Base-by-base conservation (phyloP, 2,888 invertebrate genomes). In the Bruchidius siliquastri region DNA sequence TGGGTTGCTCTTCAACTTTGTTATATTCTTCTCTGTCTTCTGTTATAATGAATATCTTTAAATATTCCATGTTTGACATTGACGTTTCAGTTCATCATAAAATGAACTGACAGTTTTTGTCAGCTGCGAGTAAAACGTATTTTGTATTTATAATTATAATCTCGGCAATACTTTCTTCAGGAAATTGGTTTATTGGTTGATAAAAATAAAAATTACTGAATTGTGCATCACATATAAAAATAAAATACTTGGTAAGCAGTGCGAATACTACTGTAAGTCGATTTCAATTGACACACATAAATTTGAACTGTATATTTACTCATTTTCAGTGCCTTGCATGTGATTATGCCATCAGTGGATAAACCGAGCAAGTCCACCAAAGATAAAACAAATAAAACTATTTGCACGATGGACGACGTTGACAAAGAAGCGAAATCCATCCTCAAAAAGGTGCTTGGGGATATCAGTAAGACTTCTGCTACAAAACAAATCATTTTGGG, bases 401-500 rank as follows among this genome's bases (percentile, higher is more conserved):
- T 90, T 20, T 88, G 89, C 76, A 90, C 89, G 83, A 89, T 92
- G 82, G 91, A 91, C 79, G 91, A 92, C 82, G 84, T 88, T 6
- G 86, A 87, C 0, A 87, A 87, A 77, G 88, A 89, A 77, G 91
- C 93, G 0, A 93, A 92, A 84, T 90, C 91, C 77, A 89, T 92
- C 78, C 88, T 95, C 72, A 92, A 94, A 79, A 92, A 91, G 86
- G 88, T 94, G 72, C 88, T 96, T 75, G 91, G 92, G 69, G 96
- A 97, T 84, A 92, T 97, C 76, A 93, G 94, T 76, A 94, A 94
- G 86, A 91, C 92, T 74, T 95, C 96, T 8, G 95, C 95, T 67
- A 92, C 94, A 21, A 94, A 96, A 86, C 97, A 97, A 88, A 90
- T 97, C 79, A 87, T 93, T 81, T 91, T 97, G 86, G 97, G 97